Evolutionary conservation across 1,140 invertebrate genomes (phyloP).

Genomic region (Stegodyphus dumicola): DNA sequence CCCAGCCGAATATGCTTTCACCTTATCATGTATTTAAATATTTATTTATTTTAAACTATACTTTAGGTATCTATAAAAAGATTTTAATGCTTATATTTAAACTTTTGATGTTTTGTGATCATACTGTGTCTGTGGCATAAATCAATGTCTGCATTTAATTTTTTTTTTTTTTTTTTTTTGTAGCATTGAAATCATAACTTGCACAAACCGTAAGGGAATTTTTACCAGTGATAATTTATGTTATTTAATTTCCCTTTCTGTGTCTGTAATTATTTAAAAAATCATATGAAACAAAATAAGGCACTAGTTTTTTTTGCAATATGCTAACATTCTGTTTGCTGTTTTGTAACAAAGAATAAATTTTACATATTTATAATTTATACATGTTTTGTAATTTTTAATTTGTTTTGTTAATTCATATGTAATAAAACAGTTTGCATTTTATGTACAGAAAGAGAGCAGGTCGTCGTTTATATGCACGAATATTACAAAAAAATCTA

Average conservation of each 20-base stretch:
- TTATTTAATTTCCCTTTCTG: constrained; percentile 58
- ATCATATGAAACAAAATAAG: constrained; percentile 25
- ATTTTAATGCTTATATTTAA: constrained; percentile 58
- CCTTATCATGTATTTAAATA: constrained; percentile 61
- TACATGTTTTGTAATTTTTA: neutral
- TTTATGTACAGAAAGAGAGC: neutral
- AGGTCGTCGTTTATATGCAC: neutral
- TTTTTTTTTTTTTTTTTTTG: constrained; percentile 44
- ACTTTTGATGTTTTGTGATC: constrained; percentile 45
- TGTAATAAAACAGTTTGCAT: neutral
- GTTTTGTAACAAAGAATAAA: constrained; percentile 2
- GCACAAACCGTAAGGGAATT: constrained; percentile 52
- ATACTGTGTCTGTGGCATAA: constrained; percentile 37
- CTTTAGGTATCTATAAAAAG: constrained; percentile 57
- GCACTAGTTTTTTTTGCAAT: constrained; percentile 60
- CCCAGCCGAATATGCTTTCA: constrained; percentile 10
- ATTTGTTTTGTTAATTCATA: constrained; percentile 15
- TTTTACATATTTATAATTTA: neutral
- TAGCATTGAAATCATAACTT: constrained; percentile 41
- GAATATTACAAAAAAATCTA: neutral
- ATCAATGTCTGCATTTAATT: constrained; percentile 56
- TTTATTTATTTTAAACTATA: constrained; percentile 60
- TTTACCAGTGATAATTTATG: constrained; percentile 61
- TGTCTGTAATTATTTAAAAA: constrained; percentile 49
- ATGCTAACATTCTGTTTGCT: constrained; percentile 36